Base-by-base conservation (phyloP, 2,113 vertebrate species). In the Porphyrio hochstetteri region DNA sequence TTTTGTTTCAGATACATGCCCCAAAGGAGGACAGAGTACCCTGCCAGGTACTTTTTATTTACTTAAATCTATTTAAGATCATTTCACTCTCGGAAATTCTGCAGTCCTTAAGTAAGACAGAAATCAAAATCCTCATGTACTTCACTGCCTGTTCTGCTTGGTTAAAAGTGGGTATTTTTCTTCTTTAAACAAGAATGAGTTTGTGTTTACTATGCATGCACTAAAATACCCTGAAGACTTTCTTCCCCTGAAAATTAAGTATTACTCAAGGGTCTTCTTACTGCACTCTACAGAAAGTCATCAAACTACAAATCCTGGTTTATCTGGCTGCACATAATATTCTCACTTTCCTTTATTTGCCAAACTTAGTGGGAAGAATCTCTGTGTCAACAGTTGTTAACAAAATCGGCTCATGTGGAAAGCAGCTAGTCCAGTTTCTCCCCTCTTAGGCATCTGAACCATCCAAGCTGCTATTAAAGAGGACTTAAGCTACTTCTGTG, bases 301-400 rank as follows among this genome's bases (percentile, higher is more conserved):
- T 17, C 17, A 68, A 78, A n/a, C 11, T 38, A 42, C 20, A 78
- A 70, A 77, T 68, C 14, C 18, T 56, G 67, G 20, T 79, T 92
- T 86, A 29, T 70, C 52, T 16, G 31, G 36, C 40, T 86, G 40
- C 46, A 29, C 16, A 13, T 57, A 92, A 85, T 64, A 57, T 12
- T 61, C 4, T 94, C 33, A 44, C 31, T 93, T 78, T 44, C 94
- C 80, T 91, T 86, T 93, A 81, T 88, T 80, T 94, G 60, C 46
- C 59, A 83, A 90, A 91, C 17, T 28, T 63, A 78, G 38, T 65
- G 65, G 55, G 46, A 86, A 83, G 57, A 94, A 83, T 79, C 46
- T 50, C 44, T 79, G 36, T 87, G 82, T 81, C 71, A 94, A 88
- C 23, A 81, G 83, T 59, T 86, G 52, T 67, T 55, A 81, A 83